Evolutionary conservation across 35 echinoderm and acorn worm genomes (phyloP), one percentile per base, ranked within the genome.

Genomic region (Holothuria glaberrima): DNA sequence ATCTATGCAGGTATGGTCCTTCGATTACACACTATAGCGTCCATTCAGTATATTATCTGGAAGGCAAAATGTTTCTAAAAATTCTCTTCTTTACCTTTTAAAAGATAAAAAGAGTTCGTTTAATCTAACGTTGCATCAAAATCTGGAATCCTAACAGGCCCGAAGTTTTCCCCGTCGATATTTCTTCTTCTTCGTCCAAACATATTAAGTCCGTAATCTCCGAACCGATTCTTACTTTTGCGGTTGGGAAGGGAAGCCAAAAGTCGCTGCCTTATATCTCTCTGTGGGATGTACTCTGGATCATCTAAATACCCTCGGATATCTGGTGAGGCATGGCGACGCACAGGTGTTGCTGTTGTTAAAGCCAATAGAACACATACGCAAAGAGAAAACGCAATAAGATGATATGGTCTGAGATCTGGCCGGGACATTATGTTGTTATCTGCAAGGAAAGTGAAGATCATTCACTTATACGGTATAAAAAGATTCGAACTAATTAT

Each of bases 261-360:
- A n/a, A 84, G 80, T 57, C 80, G 48, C 59, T 84, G 80, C 31
- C 80, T 84, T 48, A 84, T 30, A 19, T 84, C 57, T 63, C 80
- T 84, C 22, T 58, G 80, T 84, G 80, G 80, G 61, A 84, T 84
- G 80, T 84, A 84, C 59, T 84, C 80, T 84, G 52, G 80, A 58
- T 84, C 80, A 6, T 59, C 80, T 84, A 84, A 61, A 61, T 84
- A 84, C 4, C 57, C 57, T 33, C 46, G 80, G 12, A 84, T 30
- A 58, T 60, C 80, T 14, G 50, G 50, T 12, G 50, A 54, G 9
- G 80, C 80, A 25, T 84, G 80, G 25, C 80, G 80, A 22, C 80
- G 80, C 25, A 84, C 80, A 46, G 80, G 56, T 33, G 80, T 61
- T 0, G 80, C 80, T 84, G 80, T 61, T 61, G 80, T 61, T 84